phyloP scores from a whole-genome alignment of 2,888 invertebrate genomes.

The Dromius quadrimaculatus region DNA sequence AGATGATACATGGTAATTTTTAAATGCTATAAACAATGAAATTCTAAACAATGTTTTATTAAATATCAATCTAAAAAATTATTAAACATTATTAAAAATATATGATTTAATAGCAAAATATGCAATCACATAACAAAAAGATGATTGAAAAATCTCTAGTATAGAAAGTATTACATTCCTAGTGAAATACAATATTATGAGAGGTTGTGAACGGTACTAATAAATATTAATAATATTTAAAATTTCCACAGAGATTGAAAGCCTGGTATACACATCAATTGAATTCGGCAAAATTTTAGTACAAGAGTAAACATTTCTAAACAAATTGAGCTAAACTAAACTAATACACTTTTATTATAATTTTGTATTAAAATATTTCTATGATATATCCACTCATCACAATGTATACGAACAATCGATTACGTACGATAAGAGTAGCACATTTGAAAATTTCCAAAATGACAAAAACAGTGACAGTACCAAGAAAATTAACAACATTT shows the following conservation, averaged over 20 bases:
- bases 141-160: slow-evolving; percentile 31
- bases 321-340: slow-evolving; percentile 41
- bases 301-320: slow-evolving; percentile 36
- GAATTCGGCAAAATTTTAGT: slow-evolving; percentile 42
- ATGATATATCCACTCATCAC: slow-evolving; percentile 45
- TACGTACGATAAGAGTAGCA: slow-evolving; percentile 36
- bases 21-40: slow-evolving; percentile 29
- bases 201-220: slow-evolving; percentile 17
- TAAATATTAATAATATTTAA: slow-evolving; percentile 33
- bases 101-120: slow-evolving; percentile 50
- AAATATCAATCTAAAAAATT: slow-evolving; percentile 30
- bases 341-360: slow-evolving; percentile 40
- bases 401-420: slow-evolving; percentile 42
- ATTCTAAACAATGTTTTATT: slow-evolving; percentile 28
- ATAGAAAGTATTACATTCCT: slow-evolving; percentile 35
- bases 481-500: slow-evolving; percentile 3
- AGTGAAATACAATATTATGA: slow-evolving; percentile 32
- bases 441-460: slow-evolving; percentile 16
- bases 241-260: slow-evolving; percentile 41
- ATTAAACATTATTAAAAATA: slow-evolving; percentile 50
- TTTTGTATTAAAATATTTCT: slow-evolving; percentile 46
- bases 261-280: slow-evolving; percentile 43
- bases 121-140: slow-evolving; percentile 49
- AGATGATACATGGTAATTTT: background rate
- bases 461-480: background rate